Conservation (phyloP, 1,140 invertebrate species). For the Tigriopus japonicus region DNA sequence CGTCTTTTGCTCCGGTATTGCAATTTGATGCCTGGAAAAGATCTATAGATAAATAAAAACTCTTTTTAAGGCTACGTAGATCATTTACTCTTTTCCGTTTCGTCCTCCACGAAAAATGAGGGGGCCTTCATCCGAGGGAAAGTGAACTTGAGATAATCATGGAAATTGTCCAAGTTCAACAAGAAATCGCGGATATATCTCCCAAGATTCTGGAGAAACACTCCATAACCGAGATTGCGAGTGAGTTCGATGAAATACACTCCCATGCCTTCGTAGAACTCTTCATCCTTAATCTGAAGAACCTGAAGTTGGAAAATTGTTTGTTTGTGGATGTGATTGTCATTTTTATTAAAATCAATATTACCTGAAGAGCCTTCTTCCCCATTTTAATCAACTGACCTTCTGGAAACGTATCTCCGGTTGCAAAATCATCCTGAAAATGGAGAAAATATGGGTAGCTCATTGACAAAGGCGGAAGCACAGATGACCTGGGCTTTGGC, state of each 20-base stretch:
- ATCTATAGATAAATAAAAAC: slow-evolving; percentile 77
- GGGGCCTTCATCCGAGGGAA: slow-evolving; percentile 82
- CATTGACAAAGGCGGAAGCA: no score
- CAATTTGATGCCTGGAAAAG: slow-evolving; percentile 1
- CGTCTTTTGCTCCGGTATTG: slow-evolving; percentile 12
- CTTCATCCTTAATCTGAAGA: slow-evolving; percentile 4
- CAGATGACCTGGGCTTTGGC: no score
- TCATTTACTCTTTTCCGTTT: slow-evolving; percentile 57
- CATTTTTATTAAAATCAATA: no score
- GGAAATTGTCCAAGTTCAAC: slow-evolving; percentile 61
- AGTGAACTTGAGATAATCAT: slow-evolving; percentile 91
- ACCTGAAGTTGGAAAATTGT: not conserved
- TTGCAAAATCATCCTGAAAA: not conserved
- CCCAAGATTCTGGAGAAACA: slow-evolving; percentile 2
- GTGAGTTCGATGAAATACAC: slow-evolving; percentile 7
- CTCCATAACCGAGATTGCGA: not conserved
- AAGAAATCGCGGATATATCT: slow-evolving; percentile 13
- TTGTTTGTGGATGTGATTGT: no score
- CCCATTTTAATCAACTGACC: slow-evolving; percentile 10
- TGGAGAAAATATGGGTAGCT: not conserved
- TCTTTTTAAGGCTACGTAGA: slow-evolving; percentile 91
- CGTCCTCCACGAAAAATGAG: slow-evolving; percentile 89
- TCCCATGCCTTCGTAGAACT: slow-evolving; percentile 14
- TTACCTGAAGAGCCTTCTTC: slow-evolving; percentile 2
- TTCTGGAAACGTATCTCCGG: slow-evolving; percentile 1